phyloP scores from a whole-genome alignment of 2,113 vertebrate species.

The Ranitomeya imitator region DNA sequence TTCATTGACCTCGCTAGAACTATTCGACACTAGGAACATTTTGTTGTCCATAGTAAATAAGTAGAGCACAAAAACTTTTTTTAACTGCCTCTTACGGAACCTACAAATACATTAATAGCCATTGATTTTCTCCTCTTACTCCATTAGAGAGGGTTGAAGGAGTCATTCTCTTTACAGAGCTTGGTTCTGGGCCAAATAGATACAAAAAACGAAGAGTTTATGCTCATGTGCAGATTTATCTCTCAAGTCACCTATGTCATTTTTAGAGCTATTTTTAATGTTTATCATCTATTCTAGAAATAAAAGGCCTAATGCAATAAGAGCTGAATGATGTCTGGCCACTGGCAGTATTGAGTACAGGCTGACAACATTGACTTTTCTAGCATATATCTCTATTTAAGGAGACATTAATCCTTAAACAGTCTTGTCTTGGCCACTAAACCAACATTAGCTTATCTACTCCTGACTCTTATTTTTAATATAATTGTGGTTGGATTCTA shows the following conservation, averaged over 20 bases:
- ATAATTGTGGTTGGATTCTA: neutral
- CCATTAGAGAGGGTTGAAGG: constrained; percentile 43
- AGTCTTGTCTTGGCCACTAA: neutral
- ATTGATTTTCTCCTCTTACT: constrained; percentile 53
- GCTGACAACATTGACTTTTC: constrained; percentile 33
- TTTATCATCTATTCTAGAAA: constrained; percentile 27
- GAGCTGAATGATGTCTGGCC: constrained; percentile 2
- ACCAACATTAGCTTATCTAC: neutral
- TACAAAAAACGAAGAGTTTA: constrained; percentile 50
- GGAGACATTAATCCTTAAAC: constrained; percentile 11
- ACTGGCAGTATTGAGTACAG: constrained; percentile 15
- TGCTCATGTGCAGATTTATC: constrained; percentile 45
- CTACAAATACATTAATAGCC: constrained; percentile 38
- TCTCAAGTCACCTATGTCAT: constrained; percentile 45
- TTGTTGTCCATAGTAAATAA: constrained; percentile 1
- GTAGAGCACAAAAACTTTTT: constrained; percentile 42
- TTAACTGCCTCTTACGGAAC: constrained; percentile 45
- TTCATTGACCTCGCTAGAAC: neutral
- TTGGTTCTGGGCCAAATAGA: constrained; percentile 35
- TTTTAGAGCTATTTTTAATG: constrained; percentile 46
- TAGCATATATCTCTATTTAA: constrained; percentile 14
- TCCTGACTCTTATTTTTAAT: neutral
- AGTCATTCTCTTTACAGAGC: constrained; percentile 36
- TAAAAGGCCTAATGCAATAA: constrained; percentile 23
- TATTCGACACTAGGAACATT: neutral